Base-by-base conservation (phyloP, 2,888 invertebrate genomes). In the Drosophila testacea region DNA sequence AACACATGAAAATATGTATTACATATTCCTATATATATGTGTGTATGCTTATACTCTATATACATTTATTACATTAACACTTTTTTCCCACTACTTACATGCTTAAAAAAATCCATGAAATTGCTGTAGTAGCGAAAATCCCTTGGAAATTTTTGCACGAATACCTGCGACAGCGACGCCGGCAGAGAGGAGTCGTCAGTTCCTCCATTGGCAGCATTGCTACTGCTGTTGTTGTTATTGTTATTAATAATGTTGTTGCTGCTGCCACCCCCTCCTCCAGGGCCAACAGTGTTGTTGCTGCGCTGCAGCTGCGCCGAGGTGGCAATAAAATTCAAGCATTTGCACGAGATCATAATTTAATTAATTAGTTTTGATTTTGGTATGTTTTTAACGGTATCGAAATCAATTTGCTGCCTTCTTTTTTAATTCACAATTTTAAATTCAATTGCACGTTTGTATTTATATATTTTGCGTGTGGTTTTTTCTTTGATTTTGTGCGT, bases 291-390 rank as follows among this genome's bases (percentile, higher is more conserved):
- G 50, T 51, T 59, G 64, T 48, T 60, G 62, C 68, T 64, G 59
- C 57, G 69, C 69, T 74, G 77, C 77, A 77, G 65, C 59, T 70
- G 79, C 42, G 73, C 68, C 44, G 67, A 70, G 42, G 81, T 77
- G 62, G 85, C 92, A 77, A 85, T 80, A 81, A 92, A 88, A 93
- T 96, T 96, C 89, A 96, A 93, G 93, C 96, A 96, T 93, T 96
- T 95, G 93, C 96, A 96, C 90, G 95, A 94, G 78, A 92, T 90
- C 85, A 91, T 82, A 91, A 92, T 92, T n/a, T n/a, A n/a, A n/a
- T n/a, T n/a, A 73, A 74, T 73, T 71, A 39, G 42, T 50, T 72
- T 63, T 50, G 41, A 55, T 70, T 69, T 64, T 59, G 61, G 44
- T 62, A 77, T 47, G 46, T 42, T 16, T 68, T 66, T 62, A 81